Base-by-base conservation (phyloP, 2,888 invertebrate genomes). In the Amphipoea oculea region DNA sequence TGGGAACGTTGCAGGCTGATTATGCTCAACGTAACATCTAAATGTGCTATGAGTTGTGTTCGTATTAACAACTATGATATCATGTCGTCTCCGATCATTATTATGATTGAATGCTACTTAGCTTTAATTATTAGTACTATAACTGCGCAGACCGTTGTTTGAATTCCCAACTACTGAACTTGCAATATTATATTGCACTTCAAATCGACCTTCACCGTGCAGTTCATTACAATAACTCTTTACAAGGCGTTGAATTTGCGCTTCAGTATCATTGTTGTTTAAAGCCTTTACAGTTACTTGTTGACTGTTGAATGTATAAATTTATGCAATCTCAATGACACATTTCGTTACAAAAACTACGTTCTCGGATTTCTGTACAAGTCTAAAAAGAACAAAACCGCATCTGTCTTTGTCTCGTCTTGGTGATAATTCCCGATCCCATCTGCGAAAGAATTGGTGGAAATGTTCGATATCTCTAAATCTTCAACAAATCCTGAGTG, bases 401-500 rank as follows among this genome's bases (percentile, higher is more conserved):
- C n/a, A 20, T 48, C 62, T 23, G 11, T 60, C 45, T 48, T 77
- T 78, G 62, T 77, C 29, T 83, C 48, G 66, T 48, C 66, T 67
- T 79, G 36, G 73, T 60, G 79, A 85, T 86, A 67, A 76, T 73
- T 79, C 71, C 65, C 11, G 68, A 75, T 73, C 42, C 29, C 17
- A 70, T 71, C 69, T 60, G 40, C 57, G 48, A 76, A 79, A 78
- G 62, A 60, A 86, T 63, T 51, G 40, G 62, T 79, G 65, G 45
- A 73, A 71, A 76, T 79, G 73, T 79, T 76, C 76, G 29, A 60
- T 75, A 60, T 81, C 70, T 67, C 76, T 63, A 81, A 81, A 81
- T 77, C 77, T 73, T 69, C 40, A 75, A 72, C 72, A 74, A 77
- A 86, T 78, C 84, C 84, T 73, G 73, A 81, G 72, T 72, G 74